Evolutionary conservation across 2,113 vertebrate species (phyloP), one percentile per base, ranked within the genome.

Genomic region (Vicugna pacos): DNA sequence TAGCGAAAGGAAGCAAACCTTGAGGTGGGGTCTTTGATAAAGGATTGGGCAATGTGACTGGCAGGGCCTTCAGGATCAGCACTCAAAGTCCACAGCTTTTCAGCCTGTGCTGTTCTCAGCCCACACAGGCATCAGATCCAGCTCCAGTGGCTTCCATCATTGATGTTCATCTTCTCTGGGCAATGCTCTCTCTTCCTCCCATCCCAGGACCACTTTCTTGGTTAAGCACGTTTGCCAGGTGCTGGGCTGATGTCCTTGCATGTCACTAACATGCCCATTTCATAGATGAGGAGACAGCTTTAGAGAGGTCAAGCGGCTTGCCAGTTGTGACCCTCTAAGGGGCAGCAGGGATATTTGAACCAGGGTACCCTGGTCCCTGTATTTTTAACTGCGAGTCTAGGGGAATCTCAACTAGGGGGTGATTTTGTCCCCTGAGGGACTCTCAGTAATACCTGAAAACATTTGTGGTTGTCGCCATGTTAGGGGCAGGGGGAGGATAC

Each of bases 111-210:
- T 22, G 20, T 28, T 35, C 15, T 32, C 42, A 22, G 15, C 32
- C 46, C 6, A 2, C 0, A 46, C 32, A 26, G 60, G n/a, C 24
- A 1, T 1, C 20, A 26, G n/a, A 26, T 32, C 28, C 13, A 26
- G 52, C 52, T 54, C 69, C 15, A 8, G 48, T 1, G 76, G 54
- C 87, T 46, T 88, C 83, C 14, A 3, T 56, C 13, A 0, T 0
- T 13, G 62, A 17, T 7, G 79, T 17, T 42, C 0, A 2, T 28
- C 60, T 54, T 30, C 93, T 81, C 38, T 2, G 30, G 38, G 73
- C 26, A 52, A 48, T 7, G 0, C 30, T 2, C 0, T 16, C 12
- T 64, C 5, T 24, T 28, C 15, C 42, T 67, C n/a, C 22, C 3
- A 17, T 1, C 9, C 42, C 6, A 6, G 0, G 12, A 56, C 58